These are phyloP conservation scores for Drosophila orosa DNA, from an alignment of 1,140 invertebrate genomes.

Conservation along the genomic window DNA sequence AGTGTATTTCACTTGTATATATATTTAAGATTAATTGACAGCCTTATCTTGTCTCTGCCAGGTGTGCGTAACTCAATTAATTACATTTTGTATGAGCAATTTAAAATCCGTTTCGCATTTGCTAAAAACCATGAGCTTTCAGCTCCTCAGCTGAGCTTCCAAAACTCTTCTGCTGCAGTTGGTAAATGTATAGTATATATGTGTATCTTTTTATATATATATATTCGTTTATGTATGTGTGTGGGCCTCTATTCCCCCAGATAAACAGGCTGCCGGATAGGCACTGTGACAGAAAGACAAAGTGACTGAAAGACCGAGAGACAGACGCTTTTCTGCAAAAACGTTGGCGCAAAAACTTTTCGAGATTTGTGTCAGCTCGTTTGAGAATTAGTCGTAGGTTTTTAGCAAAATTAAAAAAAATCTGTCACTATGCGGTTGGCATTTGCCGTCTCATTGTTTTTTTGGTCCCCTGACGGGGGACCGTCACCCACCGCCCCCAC, in stretches of 20 bases:
- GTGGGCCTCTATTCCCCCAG: neutral
- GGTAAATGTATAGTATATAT: constrained; percentile 5
- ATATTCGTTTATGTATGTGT: neutral
- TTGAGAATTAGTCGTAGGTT: constrained; percentile 82
- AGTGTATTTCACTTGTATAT: neutral
- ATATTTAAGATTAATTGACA: constrained; percentile 5
- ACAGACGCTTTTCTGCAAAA: constrained; percentile 50
- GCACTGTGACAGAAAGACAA: constrained; percentile 44
- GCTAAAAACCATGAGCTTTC: constrained; percentile 19
- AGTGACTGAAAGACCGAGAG: constrained; percentile 30
- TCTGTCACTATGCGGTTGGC: constrained; percentile 69
- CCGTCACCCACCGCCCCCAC: neutral
- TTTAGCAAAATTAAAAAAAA: constrained; percentile 81
- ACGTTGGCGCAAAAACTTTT: constrained; percentile 75
- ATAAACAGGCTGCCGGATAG: constrained; percentile 36
- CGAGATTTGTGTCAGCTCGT: constrained; percentile 80
- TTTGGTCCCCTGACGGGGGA: constrained; percentile 41
- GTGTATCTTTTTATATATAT: neutral
- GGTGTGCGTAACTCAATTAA: constrained; percentile 16
- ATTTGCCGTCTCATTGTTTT: constrained; percentile 76
- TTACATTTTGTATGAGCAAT: constrained; percentile 8
- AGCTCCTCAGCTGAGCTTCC: constrained; percentile 17
- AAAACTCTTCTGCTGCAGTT: constrained; percentile 24
- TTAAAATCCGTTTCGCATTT: constrained; percentile 16
- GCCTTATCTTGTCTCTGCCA: constrained; percentile 1